Base-by-base conservation (phyloP, 2,113 vertebrate genomes). In the Phocoena sinus region DNA sequence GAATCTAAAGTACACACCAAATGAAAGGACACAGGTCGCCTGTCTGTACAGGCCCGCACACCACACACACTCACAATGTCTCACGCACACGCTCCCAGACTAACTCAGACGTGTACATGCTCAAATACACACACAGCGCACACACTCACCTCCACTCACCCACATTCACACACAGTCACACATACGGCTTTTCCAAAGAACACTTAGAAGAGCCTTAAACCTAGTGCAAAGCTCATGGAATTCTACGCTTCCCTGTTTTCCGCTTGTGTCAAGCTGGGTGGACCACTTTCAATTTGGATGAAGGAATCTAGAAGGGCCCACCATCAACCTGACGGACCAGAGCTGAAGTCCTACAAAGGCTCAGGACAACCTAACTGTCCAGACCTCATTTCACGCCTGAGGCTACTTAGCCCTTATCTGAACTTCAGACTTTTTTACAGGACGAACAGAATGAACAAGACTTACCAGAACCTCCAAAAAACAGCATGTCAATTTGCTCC, bases 401-500 rank as follows among this genome's bases (percentile, higher is more conserved):
- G 33, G 67, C 33, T 20, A 2, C 3, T n/a, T 21, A 1, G 28
- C 8, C 76, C 50, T 95, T 33, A 21, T 47, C 25, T 20, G 62
- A 63, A 41, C 56, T 44, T 9, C 0, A 26, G 53, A 33, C 14
- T 44, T 25, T 28, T 50, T 71, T 44, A 50, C 1, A 28, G 56
- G 44, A 88, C n/a, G 18, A 71, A 10, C 4, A 53, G 74, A 62
- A 28, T 73, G 44, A 18, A 84, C 12, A 18, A 0, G 80, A 98
- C 99, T 97, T 97, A 99, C 99, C 99, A 98, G 99, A 99, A 73
- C 99, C 99, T 18, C 99, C 99, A 90, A 99, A 99, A 83, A 99
- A 92, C 97, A 99, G 99, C 98, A 99, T 99, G 98, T 99, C 99
- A 11, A 99, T 98, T 98, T 99, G 99, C 97, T 99, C 99, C 98